Conservation (phyloP, 2,113 vertebrate genomes). For the Chunga burmeisteri region DNA sequence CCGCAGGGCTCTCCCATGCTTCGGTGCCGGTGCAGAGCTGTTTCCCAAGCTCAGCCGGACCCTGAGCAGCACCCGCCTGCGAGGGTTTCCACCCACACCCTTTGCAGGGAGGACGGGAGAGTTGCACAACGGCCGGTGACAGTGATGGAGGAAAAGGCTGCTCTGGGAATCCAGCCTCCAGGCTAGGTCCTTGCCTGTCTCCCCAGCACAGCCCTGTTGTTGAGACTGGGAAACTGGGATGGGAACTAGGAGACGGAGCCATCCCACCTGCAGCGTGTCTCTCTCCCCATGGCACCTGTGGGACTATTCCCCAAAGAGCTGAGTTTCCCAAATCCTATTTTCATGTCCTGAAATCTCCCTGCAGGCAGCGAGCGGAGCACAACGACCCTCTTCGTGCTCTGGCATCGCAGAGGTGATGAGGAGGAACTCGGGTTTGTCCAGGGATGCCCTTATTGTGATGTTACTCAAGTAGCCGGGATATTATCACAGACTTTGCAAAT, state of each 20-base stretch:
- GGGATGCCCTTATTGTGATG: background rate
- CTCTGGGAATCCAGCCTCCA: background rate
- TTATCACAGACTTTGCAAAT: background rate
- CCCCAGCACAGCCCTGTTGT: background rate
- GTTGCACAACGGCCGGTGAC: background rate
- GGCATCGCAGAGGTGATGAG: rapidly evolving
- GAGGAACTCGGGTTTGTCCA: background rate
- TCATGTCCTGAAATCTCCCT: background rate
- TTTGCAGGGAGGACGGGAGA: background rate
- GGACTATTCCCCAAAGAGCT: background rate
- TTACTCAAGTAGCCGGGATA: background rate
- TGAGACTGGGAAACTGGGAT: background rate
- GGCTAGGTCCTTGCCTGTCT: background rate
- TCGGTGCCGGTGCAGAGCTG: rapidly evolving
- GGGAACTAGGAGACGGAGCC: background rate
- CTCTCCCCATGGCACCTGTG: background rate
- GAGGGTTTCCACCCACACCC: background rate
- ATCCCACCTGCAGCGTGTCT: background rate
- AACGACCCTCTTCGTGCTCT: rapidly evolving
- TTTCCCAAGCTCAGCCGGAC: conserved; percentile 28
- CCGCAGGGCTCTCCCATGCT: rapidly evolving
- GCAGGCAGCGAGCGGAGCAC: background rate
- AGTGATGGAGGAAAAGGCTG: background rate
- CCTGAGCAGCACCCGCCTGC: background rate
- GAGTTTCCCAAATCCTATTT: background rate